Conservation (phyloP, 2,113 vertebrate species). For the Cranoglanis bouderius region DNA sequence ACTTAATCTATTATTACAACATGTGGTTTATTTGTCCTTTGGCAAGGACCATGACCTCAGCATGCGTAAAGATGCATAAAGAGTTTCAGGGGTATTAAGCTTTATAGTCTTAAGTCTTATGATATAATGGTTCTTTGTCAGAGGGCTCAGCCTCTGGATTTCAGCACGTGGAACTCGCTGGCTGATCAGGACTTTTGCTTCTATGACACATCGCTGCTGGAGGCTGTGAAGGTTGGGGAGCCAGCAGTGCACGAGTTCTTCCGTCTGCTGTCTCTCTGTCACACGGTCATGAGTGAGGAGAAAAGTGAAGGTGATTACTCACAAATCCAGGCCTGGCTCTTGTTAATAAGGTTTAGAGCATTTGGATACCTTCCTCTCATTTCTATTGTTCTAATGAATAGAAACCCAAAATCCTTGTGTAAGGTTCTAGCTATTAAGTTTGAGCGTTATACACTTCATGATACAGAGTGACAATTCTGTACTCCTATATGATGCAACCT, state of each 20-base stretch:
- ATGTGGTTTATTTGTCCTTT: not conserved
- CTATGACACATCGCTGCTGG: slow-evolving; percentile 84
- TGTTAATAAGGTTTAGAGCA: not conserved
- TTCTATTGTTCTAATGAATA: not conserved
- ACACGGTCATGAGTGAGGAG: slow-evolving; percentile 93
- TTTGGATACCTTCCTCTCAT: not conserved
- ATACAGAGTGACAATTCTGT: not conserved
- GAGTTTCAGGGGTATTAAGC: not conserved
- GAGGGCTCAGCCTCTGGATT: slow-evolving; percentile 80
- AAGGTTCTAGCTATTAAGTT: not conserved
- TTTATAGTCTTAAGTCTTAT: not conserved
- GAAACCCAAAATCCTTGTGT: not conserved
- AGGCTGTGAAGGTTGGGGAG: slow-evolving; percentile 76
- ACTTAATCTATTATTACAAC: not conserved
- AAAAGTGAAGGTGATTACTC: slow-evolving; percentile 81
- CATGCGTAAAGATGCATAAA: not conserved
- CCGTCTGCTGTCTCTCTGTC: slow-evolving; percentile 87
- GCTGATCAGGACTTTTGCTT: slow-evolving; percentile 86
- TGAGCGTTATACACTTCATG: not conserved
- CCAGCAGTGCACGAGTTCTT: slow-evolving; percentile 78
- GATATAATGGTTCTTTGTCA: slow-evolving; percentile 43
- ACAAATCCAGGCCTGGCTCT: too few species aligned
- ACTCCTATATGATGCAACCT: not conserved
- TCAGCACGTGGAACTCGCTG: slow-evolving; percentile 83
- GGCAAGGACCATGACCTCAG: not conserved